These are phyloP conservation scores for Eilema caniola DNA, from an alignment of 2,888 invertebrate species.

Conservation along the genomic window DNA sequence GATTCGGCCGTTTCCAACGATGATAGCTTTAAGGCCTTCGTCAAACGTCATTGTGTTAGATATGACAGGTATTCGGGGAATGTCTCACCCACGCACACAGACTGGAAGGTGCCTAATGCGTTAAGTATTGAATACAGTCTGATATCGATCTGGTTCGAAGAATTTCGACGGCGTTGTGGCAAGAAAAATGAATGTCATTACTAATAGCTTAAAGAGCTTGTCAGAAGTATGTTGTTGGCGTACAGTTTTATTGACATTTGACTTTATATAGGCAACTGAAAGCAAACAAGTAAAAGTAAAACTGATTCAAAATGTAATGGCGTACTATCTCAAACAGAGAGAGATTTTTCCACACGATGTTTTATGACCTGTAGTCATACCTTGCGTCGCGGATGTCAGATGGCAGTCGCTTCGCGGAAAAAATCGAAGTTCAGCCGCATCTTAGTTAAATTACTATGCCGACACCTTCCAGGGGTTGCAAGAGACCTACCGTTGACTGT, in stretches of 20 bases:
- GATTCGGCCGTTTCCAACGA: conserved; percentile 76
- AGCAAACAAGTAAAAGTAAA: background rate
- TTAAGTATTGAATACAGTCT: conserved; percentile 71
- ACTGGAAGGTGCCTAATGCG: conserved; percentile 75
- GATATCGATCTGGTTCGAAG: conserved; percentile 77
- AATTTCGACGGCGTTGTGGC: conserved; percentile 65
- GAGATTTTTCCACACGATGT: too few species aligned
- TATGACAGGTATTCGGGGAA: conserved; percentile 72
- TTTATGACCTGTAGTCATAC: too few species aligned
- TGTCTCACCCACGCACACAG: conserved; percentile 70
- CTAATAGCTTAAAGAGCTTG: conserved; percentile 54
- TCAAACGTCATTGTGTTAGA: conserved; percentile 71
- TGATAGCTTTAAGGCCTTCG: conserved; percentile 69
- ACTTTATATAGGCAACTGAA: conserved; percentile 1
- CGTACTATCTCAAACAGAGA: background rate
- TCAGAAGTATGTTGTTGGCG: conserved; percentile 39
- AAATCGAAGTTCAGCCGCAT: too few species aligned
- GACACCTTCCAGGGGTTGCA: too few species aligned
- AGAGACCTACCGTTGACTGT: too few species aligned
- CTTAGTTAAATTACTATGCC: too few species aligned
- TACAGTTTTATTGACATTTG: conserved; percentile 27
- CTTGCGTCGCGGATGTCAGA: too few species aligned
- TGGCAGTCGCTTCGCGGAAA: too few species aligned
- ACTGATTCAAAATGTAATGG: background rate
- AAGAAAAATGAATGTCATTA: conserved; percentile 70